Evolutionary conservation across 2,797 vertebrate genomes (phyloP).

Genomic region (Manis crassicaudata): DNA sequence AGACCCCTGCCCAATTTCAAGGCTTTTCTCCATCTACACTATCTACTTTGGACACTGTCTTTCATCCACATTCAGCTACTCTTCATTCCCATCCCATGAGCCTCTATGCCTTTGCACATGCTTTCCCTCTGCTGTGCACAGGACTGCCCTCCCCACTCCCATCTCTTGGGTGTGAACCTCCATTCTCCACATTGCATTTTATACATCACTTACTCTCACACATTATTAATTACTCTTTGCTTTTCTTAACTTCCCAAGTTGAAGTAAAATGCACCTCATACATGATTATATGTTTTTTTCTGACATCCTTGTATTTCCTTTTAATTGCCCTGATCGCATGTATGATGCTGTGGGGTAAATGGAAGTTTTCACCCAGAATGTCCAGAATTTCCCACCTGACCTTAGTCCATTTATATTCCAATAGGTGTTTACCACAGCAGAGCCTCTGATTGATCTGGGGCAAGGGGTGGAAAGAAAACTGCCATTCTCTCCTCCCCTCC

Average conservation of each 20-base stretch:
- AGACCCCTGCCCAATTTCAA: neutral
- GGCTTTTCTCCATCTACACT: neutral
- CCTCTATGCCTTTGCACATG: neutral
- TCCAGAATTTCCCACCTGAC: too few species aligned
- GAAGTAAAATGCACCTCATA: neutral
- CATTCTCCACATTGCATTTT: neutral
- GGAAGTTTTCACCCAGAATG: too few species aligned
- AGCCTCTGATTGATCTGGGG: too few species aligned
- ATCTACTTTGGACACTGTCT: neutral
- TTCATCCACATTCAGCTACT: neutral
- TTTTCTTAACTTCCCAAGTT: neutral
- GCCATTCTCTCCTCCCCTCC: too few species aligned
- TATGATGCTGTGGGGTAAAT: neutral
- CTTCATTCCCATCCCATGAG: neutral
- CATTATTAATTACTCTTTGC: neutral
- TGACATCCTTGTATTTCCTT: neutral
- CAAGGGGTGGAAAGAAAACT: too few species aligned
- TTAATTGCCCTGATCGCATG: neutral
- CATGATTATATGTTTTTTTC: neutral
- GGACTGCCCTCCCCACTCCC: neutral
- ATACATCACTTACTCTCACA: neutral
- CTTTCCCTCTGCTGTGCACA: neutral
- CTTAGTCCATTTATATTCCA: too few species aligned
- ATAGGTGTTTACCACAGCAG: too few species aligned
- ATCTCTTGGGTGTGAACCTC: neutral